phyloP scores from a whole-genome alignment of 2,797 vertebrate genomes.

The Cuniculus paca region DNA sequence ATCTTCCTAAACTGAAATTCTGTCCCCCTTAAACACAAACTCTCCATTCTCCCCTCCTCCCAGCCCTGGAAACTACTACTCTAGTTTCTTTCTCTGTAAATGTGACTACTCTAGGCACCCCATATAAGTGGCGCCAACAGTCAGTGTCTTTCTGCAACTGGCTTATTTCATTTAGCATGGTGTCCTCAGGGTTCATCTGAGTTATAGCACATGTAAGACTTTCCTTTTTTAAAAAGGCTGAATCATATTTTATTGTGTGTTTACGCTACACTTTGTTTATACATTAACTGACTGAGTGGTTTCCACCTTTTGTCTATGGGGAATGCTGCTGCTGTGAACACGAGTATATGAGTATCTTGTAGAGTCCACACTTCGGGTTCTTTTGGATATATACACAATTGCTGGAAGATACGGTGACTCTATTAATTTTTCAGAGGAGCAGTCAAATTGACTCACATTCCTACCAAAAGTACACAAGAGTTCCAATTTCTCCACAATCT shows the following conservation, averaged over 20 bases:
- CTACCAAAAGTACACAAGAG: neutral
- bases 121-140: rapidly evolving
- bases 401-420: neutral
- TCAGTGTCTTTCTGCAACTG: neutral
- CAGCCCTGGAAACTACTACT: neutral
- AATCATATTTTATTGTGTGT: neutral
- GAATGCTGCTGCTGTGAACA: neutral
- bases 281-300: too few relatives aligned
- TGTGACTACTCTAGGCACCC: neutral
- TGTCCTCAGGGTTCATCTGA: neutral
- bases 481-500: neutral
- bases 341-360: neutral
- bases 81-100: neutral
- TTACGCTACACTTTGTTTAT: neutral
- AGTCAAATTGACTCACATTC: neutral
- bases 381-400: neutral
- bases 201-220: rapidly evolving
- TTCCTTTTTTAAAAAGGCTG: neutral
- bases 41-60: neutral
- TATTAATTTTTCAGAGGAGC: neutral
- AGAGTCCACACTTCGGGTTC: too few relatives aligned
- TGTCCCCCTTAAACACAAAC: neutral
- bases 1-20: neutral
- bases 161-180: neutral
- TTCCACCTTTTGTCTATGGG: neutral